phyloP scores from a whole-genome alignment of 1,140 invertebrate species.

The Musca domestica region DNA sequence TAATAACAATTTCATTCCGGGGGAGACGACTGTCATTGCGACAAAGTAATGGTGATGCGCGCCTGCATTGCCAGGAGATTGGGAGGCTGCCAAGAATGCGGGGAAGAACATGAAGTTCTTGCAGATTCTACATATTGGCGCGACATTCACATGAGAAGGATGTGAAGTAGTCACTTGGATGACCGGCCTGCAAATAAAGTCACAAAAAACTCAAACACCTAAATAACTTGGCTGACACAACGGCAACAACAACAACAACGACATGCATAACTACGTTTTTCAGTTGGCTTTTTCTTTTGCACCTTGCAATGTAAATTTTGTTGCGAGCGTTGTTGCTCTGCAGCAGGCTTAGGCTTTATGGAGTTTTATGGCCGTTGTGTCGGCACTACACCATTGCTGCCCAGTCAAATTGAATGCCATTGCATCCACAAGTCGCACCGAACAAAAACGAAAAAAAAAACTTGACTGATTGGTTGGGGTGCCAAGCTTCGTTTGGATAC shows the following conservation, averaged over 20 bases:
- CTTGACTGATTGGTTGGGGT: conserved; percentile 44
- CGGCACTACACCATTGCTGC: background rate
- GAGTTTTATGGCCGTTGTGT: background rate
- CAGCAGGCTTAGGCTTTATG: background rate
- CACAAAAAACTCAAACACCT: background rate
- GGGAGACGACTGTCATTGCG: conserved; percentile 10
- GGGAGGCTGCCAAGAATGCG: no score
- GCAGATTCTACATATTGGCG: no score
- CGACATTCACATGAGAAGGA: no score
- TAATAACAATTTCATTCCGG: conserved; percentile 19
- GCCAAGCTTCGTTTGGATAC: background rate
- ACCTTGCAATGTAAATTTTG: conserved; percentile 29
- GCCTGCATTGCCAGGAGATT: no score
- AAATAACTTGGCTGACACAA: background rate
- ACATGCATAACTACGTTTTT: conserved; percentile 22
- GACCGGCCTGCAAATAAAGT: background rate
- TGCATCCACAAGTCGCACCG: background rate
- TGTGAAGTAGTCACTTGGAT: background rate
- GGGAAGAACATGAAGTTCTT: no score
- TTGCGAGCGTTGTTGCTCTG: background rate
- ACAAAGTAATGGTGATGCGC: background rate
- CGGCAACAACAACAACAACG: background rate
- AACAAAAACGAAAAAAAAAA: conserved; percentile 29
- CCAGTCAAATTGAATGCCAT: background rate
- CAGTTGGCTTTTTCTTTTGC: conserved; percentile 21